These are phyloP conservation scores for Pyrochroa serraticornis DNA, from an alignment of 2,888 invertebrate species.

Conservation along the genomic window DNA sequence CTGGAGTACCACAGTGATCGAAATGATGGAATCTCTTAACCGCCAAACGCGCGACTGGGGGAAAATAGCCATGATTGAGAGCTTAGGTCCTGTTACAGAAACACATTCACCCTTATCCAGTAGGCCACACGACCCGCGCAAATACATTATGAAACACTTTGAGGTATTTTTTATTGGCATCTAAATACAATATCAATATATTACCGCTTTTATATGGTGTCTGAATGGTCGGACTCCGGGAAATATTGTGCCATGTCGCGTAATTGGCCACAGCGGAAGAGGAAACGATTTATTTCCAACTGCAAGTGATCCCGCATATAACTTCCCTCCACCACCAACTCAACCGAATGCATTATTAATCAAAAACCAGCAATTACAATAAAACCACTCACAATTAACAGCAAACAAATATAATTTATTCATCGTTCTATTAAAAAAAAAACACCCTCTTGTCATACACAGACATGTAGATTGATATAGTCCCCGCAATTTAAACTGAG, in stretches of 20 bases:
- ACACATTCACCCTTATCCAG: slow-evolving; percentile 35
- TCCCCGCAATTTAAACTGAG: slow-evolving; percentile 43
- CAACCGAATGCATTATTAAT: too few species aligned
- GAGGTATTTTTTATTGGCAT: slow-evolving; percentile 59
- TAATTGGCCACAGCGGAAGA: slow-evolving; percentile 20
- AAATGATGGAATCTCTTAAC: slow-evolving; percentile 61
- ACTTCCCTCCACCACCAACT: not conserved
- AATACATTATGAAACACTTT: slow-evolving; percentile 59
- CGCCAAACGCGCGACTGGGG: slow-evolving; percentile 59
- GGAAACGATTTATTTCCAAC: slow-evolving; percentile 6
- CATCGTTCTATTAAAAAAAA: slow-evolving; percentile 24
- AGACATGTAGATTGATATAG: slow-evolving; percentile 41
- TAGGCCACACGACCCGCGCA: slow-evolving; percentile 41
- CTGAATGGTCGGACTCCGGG: slow-evolving; percentile 33
- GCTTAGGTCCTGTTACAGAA: slow-evolving; percentile 37
- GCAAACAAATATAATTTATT: slow-evolving; percentile 14
- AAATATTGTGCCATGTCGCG: slow-evolving; percentile 39
- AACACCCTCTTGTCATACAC: slow-evolving; percentile 27
- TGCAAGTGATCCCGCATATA: not conserved
- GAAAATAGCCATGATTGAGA: slow-evolving; percentile 60
- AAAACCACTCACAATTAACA: not conserved
- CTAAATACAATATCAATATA: slow-evolving; percentile 59
- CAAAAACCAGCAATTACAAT: too few species aligned
- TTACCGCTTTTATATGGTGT: slow-evolving; percentile 46
- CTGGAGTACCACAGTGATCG: slow-evolving; percentile 59